Evolutionary conservation across 2,113 vertebrate genomes (phyloP).

Genomic region (Halcyon senegalensis): DNA sequence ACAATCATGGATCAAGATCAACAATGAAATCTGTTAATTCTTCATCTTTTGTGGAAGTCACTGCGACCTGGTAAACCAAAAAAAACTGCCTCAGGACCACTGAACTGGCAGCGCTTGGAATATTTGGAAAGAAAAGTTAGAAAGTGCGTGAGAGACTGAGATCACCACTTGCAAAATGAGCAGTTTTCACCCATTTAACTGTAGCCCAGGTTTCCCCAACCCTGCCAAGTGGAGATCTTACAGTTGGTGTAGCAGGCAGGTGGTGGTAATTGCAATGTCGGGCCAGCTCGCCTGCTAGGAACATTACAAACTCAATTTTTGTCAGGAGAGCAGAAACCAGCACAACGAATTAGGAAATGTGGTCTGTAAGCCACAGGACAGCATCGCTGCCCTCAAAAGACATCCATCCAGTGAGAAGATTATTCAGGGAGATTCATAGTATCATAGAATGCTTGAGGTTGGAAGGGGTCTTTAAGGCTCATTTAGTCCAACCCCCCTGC

Average conservation of each 20-base stretch:
- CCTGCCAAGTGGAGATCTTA: constrained; percentile 3
- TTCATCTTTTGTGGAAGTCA: neutral
- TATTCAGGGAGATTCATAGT: neutral
- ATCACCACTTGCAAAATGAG: neutral
- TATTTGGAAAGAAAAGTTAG: neutral
- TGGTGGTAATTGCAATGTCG: neutral
- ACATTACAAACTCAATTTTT: neutral
- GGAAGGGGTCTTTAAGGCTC: neutral
- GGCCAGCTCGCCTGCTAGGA: constrained; percentile 41
- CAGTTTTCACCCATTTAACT: neutral
- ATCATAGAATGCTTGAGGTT: neutral
- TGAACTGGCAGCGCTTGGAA: neutral
- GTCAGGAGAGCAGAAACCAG: constrained; percentile 6
- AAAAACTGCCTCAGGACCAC: no score
- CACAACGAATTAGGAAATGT: constrained; percentile 1
- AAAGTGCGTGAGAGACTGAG: neutral
- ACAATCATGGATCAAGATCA: neutral
- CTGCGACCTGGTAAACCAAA: neutral
- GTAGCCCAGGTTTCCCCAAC: neutral
- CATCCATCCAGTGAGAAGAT: neutral
- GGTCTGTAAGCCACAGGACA: neutral
- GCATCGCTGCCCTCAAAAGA: neutral
- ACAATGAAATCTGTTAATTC: neutral
- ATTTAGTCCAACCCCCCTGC: neutral
- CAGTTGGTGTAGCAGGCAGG: neutral